A percentile compares a stretch with the other conserved stretches of the same genome.
These are phyloP conservation scores for Girardinichthys multiradiatus DNA, from an alignment of 2,113 vertebrate genomes.

Conservation along the genomic window DNA sequence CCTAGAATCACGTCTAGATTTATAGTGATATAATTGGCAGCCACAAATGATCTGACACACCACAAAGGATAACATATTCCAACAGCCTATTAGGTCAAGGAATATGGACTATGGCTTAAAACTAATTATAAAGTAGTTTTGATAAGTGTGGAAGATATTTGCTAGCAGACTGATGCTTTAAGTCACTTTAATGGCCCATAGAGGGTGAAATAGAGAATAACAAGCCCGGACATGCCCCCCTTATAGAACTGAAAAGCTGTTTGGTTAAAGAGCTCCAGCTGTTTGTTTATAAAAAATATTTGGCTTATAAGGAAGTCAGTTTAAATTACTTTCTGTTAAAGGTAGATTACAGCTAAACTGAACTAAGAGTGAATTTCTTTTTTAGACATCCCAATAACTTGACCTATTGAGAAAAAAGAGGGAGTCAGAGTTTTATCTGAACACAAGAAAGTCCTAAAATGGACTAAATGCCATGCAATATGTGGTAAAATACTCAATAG, in stretches of 20 bases:
- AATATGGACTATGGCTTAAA: constrained; percentile 13
- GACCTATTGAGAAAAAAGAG: background rate
- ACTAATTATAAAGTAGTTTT: background rate
- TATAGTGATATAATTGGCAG: constrained; percentile 18
- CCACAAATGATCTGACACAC: constrained; percentile 20
- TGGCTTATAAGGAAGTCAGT: too few species aligned
- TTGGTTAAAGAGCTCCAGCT: background rate
- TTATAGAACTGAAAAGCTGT: background rate
- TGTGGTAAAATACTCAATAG: too few species aligned
- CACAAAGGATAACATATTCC: constrained; percentile 11
- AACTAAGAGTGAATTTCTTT: background rate
- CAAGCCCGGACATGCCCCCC: constrained; percentile 2
- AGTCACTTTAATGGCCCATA: too few species aligned
- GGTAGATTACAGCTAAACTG: background rate
- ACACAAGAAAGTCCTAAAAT: background rate
- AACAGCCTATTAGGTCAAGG: constrained; percentile 27
- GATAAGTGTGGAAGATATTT: constrained; percentile 22
- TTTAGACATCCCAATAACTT: background rate
- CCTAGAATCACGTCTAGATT: constrained; percentile 33
- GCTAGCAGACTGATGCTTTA: constrained; percentile 18
- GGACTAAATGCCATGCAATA: background rate
- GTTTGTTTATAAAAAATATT: too few species aligned
- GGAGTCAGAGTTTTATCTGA: background rate
- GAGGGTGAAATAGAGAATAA: background rate
- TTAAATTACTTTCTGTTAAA: background rate